Evolutionary conservation across 2,888 invertebrate species (phyloP), one percentile per base, ranked within the genome.

Genomic region (Brenthis hecate): DNA sequence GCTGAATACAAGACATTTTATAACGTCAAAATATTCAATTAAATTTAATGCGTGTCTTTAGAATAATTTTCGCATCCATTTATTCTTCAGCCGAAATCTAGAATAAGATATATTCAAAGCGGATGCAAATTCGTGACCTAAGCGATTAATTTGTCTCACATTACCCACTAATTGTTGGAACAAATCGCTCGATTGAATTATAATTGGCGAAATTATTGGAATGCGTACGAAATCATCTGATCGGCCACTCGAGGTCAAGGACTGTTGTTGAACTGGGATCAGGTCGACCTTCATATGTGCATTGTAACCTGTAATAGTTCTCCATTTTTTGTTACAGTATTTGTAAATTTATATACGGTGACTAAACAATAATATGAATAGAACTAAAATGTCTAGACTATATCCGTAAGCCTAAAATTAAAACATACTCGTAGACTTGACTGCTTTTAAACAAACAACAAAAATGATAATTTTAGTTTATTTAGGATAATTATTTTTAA

Each of bases 111-210:
- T 14, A 56, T 57, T 56, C 65, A 53, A 70, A 57, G 66, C 71
- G 65, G 69, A 73, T 71, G 58, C 66, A 58, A 56, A 61, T 69
- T 67, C 68, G 72, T 73, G 73, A 69, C 65, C 62, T 66, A 60
- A 69, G 65, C 66, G 65, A 70, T 56, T 63, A 62, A 75, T 75
- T 75, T 53, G 73, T 66, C 68, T 70, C 66, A 74, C 72, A 69
- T 68, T 66, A 72, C 69, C 19, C 61, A 51, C 47, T 51, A 70
- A 72, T 68, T 65, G 54, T 69, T 67, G 69, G 68, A 73, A 73
- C 75, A 65, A 72, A 75, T 75, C 68, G 65, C 50, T 64, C 68
- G 70, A 71, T 72, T 68, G 72, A 63, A 66, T 66, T 72, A 63
- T 69, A 71, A 69, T 73, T 66, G 71, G 71, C 68, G 64, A 69